Conservation (phyloP, 2,797 vertebrate species). For the Xerus rutilus region DNA sequence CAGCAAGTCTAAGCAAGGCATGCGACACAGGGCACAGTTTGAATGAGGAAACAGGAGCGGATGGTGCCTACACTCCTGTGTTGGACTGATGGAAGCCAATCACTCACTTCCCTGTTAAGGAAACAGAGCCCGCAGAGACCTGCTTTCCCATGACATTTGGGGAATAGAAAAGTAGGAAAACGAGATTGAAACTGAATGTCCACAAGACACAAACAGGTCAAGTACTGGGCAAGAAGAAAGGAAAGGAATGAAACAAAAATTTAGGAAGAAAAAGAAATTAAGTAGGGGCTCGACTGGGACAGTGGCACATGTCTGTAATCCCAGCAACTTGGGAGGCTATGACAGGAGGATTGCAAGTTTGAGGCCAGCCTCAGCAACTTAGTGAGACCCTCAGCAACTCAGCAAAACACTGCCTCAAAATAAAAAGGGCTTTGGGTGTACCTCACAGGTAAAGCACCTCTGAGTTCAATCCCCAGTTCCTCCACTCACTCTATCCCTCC, state of each 20-base stretch:
- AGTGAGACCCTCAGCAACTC: no score
- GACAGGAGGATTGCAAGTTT: no score
- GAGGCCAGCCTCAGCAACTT: no score
- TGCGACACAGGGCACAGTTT: neutral
- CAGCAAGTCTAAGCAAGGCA: no score
- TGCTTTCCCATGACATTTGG: neutral
- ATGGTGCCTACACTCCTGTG: neutral
- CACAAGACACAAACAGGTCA: neutral
- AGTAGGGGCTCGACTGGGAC: neutral
- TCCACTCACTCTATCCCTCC: neutral
- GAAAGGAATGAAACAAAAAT: neutral
- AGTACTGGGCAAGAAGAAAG: neutral
- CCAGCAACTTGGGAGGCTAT: no score
- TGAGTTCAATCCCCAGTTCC: no score
- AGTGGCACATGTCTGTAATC: no score
- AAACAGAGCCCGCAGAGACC: neutral
- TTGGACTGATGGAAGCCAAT: fast-evolving
- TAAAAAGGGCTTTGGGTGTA: no score
- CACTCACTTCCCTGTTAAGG: neutral
- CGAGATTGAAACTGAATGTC: neutral
- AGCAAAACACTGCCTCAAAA: no score
- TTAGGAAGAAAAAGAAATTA: no score
- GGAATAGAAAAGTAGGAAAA: neutral
- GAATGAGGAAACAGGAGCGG: neutral
- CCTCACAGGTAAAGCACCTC: no score